phyloP scores from a whole-genome alignment of 2,888 invertebrate species.

The Dioctria rufipes region DNA sequence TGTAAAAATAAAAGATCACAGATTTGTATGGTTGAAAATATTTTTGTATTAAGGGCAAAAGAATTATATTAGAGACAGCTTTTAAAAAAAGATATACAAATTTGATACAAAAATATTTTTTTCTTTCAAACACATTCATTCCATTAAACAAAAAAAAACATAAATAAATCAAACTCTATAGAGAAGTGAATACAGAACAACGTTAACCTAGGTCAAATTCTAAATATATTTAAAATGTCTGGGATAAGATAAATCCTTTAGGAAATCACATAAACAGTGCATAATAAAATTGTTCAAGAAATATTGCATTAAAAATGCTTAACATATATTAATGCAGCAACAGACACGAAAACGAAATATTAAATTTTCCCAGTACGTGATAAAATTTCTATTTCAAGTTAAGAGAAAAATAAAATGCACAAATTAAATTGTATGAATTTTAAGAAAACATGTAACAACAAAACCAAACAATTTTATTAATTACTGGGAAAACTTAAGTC shows the following conservation, averaged over 20 bases:
- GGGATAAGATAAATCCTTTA: not conserved
- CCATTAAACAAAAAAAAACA: conserved; percentile 23
- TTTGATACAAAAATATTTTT: conserved; percentile 43
- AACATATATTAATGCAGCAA: not conserved
- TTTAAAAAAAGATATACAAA: conserved; percentile 8
- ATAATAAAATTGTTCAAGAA: not conserved
- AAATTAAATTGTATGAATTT: no score
- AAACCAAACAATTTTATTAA: no score
- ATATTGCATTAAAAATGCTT: conserved; percentile 1
- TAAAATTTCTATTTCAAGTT: not conserved
- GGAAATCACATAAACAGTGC: not conserved
- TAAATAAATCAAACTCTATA: conserved; percentile 11
- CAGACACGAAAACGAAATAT: not conserved
- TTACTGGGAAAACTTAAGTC: no score
- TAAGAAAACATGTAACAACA: no score
- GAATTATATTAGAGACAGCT: conserved; percentile 2
- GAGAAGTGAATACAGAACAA: not conserved
- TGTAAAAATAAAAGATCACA: conserved; percentile 24
- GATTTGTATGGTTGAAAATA: conserved; percentile 40
- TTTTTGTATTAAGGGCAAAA: conserved; percentile 28
- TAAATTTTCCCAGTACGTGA: not conserved
- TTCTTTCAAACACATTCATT: conserved; percentile 12
- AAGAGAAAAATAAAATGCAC: not conserved
- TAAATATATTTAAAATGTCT: not conserved
- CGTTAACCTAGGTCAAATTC: not conserved